Evolutionary conservation across 2,888 invertebrate genomes (phyloP).

Genomic region (Bugulina stolonifera): DNA sequence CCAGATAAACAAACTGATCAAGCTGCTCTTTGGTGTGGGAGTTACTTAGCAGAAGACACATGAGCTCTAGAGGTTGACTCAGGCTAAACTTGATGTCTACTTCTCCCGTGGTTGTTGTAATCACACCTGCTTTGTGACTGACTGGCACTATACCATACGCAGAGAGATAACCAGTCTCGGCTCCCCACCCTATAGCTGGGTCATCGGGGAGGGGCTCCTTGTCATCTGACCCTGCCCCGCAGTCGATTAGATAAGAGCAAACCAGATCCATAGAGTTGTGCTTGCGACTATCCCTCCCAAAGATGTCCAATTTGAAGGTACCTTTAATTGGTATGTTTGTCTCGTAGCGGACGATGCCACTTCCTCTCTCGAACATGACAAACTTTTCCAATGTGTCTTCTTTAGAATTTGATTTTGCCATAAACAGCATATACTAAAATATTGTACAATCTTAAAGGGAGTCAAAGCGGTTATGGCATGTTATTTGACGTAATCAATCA

Average conservation of each 20-base stretch:
- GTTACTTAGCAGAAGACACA: neutral
- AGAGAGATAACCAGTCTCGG: slow-evolving; percentile 34
- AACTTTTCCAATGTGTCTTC: neutral
- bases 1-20: neutral
- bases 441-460: too few species aligned
- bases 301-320: slow-evolving; percentile 47
- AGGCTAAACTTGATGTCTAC: slow-evolving; percentile 40
- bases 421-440: slow-evolving; percentile 24
- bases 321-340: slow-evolving; percentile 33
- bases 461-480: too few species aligned
- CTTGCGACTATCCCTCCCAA: slow-evolving; percentile 39
- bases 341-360: neutral
- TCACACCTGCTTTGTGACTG: slow-evolving; percentile 42
- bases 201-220: slow-evolving; percentile 44
- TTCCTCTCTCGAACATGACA: slow-evolving; percentile 22
- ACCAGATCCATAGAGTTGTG: slow-evolving; percentile 44
- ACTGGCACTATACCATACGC: slow-evolving; percentile 40
- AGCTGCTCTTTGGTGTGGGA: neutral
- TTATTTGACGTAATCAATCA: too few species aligned
- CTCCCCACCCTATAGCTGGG: slow-evolving; percentile 49
- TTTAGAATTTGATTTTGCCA: neutral
- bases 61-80: neutral
- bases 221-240: slow-evolving; percentile 33
- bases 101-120: slow-evolving; percentile 41
- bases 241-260: slow-evolving; percentile 46